Base-by-base conservation (phyloP, 2,113 vertebrate species). In the Cynocephalus volans region DNA sequence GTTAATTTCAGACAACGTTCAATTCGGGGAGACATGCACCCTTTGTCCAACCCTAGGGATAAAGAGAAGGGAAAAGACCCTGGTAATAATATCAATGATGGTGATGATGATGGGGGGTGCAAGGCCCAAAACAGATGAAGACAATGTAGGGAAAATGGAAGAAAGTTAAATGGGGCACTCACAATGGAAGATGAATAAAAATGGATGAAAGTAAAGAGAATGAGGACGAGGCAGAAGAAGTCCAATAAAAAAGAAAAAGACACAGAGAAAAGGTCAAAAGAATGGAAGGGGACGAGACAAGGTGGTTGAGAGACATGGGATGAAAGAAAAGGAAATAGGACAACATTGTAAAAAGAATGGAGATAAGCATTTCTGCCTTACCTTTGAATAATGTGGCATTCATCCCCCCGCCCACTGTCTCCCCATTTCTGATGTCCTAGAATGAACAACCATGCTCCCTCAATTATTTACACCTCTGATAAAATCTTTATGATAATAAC, bases 401-500 rank as follows among this genome's bases (percentile, higher is more conserved):
- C 13, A 65, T 84, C 10, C 33, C 69, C 48, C 77, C 31, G 28
- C 76, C 70, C 31, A 26, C 48, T 21, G 72, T 60, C 69, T 87
- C 26, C 33, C 50, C 50, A 62, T 79, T 94, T 81, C 41, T 69
- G 11, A 67, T 87, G 48, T 45, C 56, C 54, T 81, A 80, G 31
- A 93, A 89, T 69, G 54, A 96, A 70, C 12, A 64, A n/a, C 15
- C 65, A 70, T 72, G 17, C 2, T 65, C 31, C 26, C 31, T 90
- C 83, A 81, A 84, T 81, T 93, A 88, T 54, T 89, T 86, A 85
- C 65, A 85, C 79, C 8, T 95, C 65, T 93, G 90, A 81, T 92
- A 95, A 93, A 96, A 92, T 11, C 17, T 75, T 95, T 93, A 89
- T 41, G 64, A 91, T 82, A 79, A 80, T 88, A 76, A 56, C 89